A percentile compares a stretch with the other conserved stretches of the same genome.
These are phyloP conservation scores for Arrhopalites spinosus DNA, from an alignment of 2,888 invertebrate species.

Conservation along the genomic window DNA sequence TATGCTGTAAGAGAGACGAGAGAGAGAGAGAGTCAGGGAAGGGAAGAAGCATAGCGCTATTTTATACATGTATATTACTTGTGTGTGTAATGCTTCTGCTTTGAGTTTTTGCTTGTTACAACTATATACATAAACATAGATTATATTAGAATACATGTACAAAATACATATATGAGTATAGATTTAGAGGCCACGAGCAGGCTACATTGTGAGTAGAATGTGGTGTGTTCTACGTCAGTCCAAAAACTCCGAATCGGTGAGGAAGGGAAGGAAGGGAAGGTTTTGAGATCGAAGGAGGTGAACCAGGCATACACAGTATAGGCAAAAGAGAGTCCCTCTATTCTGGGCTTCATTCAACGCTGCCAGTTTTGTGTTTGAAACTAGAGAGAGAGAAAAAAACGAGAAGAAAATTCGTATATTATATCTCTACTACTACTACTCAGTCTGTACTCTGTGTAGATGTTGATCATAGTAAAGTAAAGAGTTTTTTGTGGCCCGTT, in stretches of 20 bases:
- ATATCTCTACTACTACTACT: background rate
- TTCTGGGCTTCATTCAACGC: conserved; percentile 39
- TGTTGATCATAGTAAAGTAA: conserved; percentile 6
- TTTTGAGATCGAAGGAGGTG: conserved; percentile 48
- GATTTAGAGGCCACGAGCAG: background rate
- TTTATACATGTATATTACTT: background rate
- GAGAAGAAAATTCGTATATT: conserved; percentile 21
- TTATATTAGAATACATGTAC: background rate
- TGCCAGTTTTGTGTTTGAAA: conserved; percentile 33
- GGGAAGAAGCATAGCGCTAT: background rate
- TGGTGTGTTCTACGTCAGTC: conserved; percentile 39
- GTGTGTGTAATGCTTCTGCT: no score
- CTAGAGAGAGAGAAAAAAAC: conserved; percentile 11
- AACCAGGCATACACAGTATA: conserved; percentile 15
- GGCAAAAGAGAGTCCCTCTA: conserved; percentile 34
- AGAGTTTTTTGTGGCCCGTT: no score
- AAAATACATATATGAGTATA: background rate
- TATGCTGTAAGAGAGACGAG: background rate
- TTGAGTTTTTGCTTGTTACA: no score
- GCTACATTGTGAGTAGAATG: conserved; percentile 7
- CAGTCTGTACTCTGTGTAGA: conserved; percentile 1
- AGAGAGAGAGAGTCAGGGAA: conserved; percentile 18
- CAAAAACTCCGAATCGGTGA: conserved; percentile 40
- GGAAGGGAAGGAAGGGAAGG: conserved; percentile 31
- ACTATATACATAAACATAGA: no score